These are phyloP conservation scores for Parapristionchus giblindavisi DNA, from an alignment of 2,888 invertebrate species.

Conservation along the genomic window DNA sequence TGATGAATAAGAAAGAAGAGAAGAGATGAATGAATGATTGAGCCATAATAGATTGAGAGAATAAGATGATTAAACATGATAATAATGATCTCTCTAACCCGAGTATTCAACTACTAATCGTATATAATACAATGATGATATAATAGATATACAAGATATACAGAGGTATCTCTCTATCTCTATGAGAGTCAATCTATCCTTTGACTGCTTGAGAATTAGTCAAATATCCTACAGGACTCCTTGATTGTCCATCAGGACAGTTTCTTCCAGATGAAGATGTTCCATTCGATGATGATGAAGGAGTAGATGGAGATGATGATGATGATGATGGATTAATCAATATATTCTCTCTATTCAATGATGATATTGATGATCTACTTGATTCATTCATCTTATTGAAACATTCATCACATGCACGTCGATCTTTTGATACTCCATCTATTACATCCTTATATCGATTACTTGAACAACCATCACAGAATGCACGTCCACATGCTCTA, in stretches of 20 bases:
- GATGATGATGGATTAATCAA: not conserved
- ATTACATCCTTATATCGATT: slow-evolving; percentile 34
- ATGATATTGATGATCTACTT: not conserved
- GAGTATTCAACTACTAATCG: too few species aligned
- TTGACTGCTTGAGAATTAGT: slow-evolving; percentile 23
- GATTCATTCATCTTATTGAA: slow-evolving; percentile 47
- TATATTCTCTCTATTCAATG: too few species aligned
- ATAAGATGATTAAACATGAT: too few species aligned
- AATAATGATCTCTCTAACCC: too few species aligned
- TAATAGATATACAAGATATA: too few species aligned
- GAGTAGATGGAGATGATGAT: not conserved
- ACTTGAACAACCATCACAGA: slow-evolving; percentile 48
- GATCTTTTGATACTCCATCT: slow-evolving; percentile 44
- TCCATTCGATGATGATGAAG: not conserved
- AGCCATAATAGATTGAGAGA: too few species aligned
- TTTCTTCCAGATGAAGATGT: not conserved
- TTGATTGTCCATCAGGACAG: slow-evolving; percentile 6
- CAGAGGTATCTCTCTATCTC: too few species aligned
- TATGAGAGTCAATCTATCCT: slow-evolving; percentile 11
- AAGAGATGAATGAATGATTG: too few species aligned
- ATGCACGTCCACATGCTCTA: slow-evolving; percentile 48
- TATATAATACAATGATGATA: too few species aligned
- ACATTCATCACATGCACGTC: slow-evolving; percentile 48
- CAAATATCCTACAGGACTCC: not conserved
- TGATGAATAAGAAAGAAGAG: too few species aligned